Conservation (phyloP, 2,888 invertebrate genomes). For the Rutpela maculata region DNA sequence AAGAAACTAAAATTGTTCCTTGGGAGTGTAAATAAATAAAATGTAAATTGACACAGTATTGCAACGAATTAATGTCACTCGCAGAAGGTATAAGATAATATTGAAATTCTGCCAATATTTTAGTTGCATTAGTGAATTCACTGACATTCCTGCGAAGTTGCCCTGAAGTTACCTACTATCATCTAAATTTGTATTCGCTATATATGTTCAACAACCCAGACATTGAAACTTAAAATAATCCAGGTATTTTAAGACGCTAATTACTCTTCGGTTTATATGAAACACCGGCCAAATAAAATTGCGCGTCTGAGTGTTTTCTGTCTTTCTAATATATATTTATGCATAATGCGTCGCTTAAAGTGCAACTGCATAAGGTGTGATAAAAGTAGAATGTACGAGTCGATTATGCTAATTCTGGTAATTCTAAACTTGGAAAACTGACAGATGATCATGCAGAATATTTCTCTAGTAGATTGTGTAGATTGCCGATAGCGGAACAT, state of each 20-base stretch:
- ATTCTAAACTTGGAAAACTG: slow-evolving; percentile 37
- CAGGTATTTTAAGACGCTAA: slow-evolving; percentile 27
- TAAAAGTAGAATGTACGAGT: slow-evolving; percentile 32
- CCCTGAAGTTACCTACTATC: neutral
- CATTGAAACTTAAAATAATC: slow-evolving; percentile 37
- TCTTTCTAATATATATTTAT: slow-evolving; percentile 11
- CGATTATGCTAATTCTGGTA: slow-evolving; percentile 37
- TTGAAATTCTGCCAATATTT: neutral
- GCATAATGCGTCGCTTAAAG: slow-evolving; percentile 17
- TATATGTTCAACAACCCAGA: slow-evolving; percentile 33
- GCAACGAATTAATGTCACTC: too few relatives aligned
- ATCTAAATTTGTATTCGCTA: slow-evolving; percentile 34
- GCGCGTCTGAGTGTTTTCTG: neutral
- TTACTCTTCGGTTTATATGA: slow-evolving; percentile 5
- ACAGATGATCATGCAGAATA: slow-evolving; percentile 37
- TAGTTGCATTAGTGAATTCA: neutral
- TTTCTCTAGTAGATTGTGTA: neutral
- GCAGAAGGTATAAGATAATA: too few relatives aligned
- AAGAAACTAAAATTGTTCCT: too few relatives aligned
- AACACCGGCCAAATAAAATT: neutral
- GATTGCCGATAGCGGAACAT: slow-evolving; percentile 26
- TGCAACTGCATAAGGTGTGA: slow-evolving; percentile 35
- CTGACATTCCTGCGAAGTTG: neutral
- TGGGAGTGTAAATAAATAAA: too few relatives aligned
- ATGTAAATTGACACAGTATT: too few relatives aligned